Base-by-base conservation (phyloP, 1,140 invertebrate species). In the Cotesia chilonis region DNA sequence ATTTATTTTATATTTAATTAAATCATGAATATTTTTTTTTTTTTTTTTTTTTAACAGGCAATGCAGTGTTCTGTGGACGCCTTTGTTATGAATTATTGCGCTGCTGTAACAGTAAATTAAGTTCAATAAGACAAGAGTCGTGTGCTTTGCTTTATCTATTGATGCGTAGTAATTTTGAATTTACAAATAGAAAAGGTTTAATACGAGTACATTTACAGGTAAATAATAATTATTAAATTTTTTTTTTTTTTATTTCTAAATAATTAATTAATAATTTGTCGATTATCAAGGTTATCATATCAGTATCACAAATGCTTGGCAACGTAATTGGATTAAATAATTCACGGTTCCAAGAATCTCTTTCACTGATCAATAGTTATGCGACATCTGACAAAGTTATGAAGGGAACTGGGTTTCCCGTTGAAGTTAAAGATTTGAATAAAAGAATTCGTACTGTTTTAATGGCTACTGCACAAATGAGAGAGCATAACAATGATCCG, bases 101-200 rank as follows among this genome's bases (percentile, higher is more conserved):
- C 77, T 93, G 93, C 77, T 95, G 94, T 81, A 94, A 94, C 79
- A 94, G 93, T 82, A 91, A 93, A 64, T 87, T 95, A 72, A 91
- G 92, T 70, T 91, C 90, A 61, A 90, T 95, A 47, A 89, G 96
- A 38, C 93, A 96, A 78, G 95, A 97, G 84, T 94, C 95, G 0
- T 96, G 95, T 80, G 95, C 95, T 68, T 91, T 96, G 6, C 87
- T 98, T 0, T 98, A 98, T 87, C 87, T 97, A 51, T 88, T 98
- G 20, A 96, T 98, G 95, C 90, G 95, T 73, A 94, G 94, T 79
- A 98, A 97, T 87, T 97, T 96, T 88, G 95, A 97, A 81, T 95
- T 95, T 79, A 94, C 92, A 20, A 89, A 91, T 59, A 89, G 93
- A 57, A 94, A 94, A 77, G 93, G 93, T 70, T 88, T 97, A 51